A percentile compares a stretch with the other conserved stretches of the same genome.
These are phyloP conservation scores for Amiota communis DNA, from an alignment of 2,888 invertebrate species.

Conservation along the genomic window DNA sequence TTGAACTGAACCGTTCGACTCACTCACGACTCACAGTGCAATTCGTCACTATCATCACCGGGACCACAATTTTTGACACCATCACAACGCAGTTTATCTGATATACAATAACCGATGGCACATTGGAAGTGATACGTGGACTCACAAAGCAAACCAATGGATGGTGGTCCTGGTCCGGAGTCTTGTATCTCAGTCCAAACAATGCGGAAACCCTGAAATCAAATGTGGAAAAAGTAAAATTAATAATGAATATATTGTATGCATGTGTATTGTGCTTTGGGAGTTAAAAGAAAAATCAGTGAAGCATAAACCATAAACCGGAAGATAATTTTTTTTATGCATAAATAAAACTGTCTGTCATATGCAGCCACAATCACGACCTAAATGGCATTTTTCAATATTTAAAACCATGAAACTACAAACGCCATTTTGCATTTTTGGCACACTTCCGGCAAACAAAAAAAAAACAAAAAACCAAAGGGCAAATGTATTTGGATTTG, in stretches of 20 bases:
- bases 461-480: neutral
- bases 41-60: conserved; percentile 74
- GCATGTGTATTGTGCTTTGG: no score
- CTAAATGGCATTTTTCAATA: neutral
- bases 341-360: no score
- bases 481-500: neutral
- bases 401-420: neutral
- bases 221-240: neutral
- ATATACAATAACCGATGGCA: conserved; percentile 85
- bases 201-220: conserved; percentile 85
- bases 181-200: conserved; percentile 94
- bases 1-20: conserved; percentile 75
- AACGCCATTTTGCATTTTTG: conserved; percentile 17
- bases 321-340: no score
- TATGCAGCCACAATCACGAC: no score
- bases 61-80: conserved; percentile 84
- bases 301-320: no score
- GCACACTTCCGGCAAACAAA: conserved; percentile 3
- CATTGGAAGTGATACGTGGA: conserved; percentile 83
- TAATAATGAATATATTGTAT: no score
- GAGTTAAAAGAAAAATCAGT: no score
- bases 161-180: conserved; percentile 75
- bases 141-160: conserved; percentile 72
- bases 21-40: conserved; percentile 75
- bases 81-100: conserved; percentile 84